phyloP scores from a whole-genome alignment of 1,140 invertebrate genomes.

The Cardiocondyla obscurior region DNA sequence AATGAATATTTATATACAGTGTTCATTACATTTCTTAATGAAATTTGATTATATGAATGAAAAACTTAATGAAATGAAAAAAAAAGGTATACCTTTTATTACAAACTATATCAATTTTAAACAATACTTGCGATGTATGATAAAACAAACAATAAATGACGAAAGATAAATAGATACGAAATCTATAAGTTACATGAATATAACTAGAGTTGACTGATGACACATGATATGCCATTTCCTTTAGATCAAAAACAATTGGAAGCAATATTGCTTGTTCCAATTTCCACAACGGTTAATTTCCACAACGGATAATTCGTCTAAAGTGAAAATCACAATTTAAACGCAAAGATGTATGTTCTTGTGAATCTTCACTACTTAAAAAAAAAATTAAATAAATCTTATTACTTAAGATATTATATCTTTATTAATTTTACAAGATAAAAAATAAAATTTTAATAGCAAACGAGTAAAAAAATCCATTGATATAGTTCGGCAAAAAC shows the following conservation, averaged over 20 bases:
- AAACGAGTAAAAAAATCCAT: neutral
- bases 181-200: slow-evolving; percentile 30
- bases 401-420: neutral
- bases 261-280: slow-evolving; percentile 47
- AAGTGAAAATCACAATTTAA: slow-evolving; percentile 17
- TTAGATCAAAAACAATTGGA: slow-evolving; percentile 22
- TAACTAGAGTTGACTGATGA: slow-evolving; percentile 25
- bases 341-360: neutral
- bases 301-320: slow-evolving; percentile 2
- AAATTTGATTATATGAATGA: no score
- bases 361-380: neutral
- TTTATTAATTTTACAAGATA: neutral
- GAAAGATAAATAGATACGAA: no score
- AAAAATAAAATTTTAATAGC: neutral
- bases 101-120: no score
- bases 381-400: no score
- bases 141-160: no score
- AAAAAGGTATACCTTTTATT: no score
- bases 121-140: no score
- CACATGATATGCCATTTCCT: slow-evolving; percentile 40
- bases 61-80: no score
- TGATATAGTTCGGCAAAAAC: neutral
- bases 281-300: slow-evolving; percentile 41
- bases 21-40: no score
- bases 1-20: no score